phyloP scores from a whole-genome alignment of 2,888 invertebrate species.

The Drosophila neonasuta region DNA sequence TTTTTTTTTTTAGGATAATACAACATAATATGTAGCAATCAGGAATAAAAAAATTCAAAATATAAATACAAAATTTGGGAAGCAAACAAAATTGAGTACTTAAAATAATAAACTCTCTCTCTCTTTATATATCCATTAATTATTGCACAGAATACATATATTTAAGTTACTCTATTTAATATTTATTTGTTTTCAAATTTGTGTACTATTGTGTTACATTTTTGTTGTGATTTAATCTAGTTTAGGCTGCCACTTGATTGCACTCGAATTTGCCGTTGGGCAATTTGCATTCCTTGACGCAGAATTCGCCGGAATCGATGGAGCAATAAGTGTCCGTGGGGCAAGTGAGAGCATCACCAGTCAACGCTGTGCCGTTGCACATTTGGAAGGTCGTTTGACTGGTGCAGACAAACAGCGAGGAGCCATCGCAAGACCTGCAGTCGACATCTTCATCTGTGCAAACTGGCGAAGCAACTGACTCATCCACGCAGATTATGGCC shows the following conservation, averaged over 20 bases:
- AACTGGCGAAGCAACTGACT: background rate
- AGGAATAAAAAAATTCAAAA: too few relatives aligned
- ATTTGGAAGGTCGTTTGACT: constrained; percentile 65
- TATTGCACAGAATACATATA: background rate
- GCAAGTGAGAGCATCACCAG: constrained; percentile 35
- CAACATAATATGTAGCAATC: too few relatives aligned
- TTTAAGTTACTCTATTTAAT: background rate
- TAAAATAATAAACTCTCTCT: too few relatives aligned
- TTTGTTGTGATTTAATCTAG: background rate
- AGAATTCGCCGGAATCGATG: constrained; percentile 56
- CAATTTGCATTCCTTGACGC: constrained; percentile 58
- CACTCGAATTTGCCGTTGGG: constrained; percentile 53
- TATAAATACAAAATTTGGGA: too few relatives aligned
- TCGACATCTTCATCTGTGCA: constrained; percentile 20
- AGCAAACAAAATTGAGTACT: too few relatives aligned
- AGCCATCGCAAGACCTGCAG: constrained; percentile 61
- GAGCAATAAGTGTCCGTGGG: constrained; percentile 57
- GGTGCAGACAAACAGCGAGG: constrained; percentile 65
- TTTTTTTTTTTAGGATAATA: too few relatives aligned
- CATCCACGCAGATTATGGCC: constrained; percentile 17
- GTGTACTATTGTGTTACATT: background rate
- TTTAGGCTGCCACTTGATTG: constrained; percentile 28
- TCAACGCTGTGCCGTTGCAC: constrained; percentile 48
- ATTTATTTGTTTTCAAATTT: constrained; percentile 1
- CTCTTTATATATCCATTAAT: background rate